Evolutionary conservation across 2,888 invertebrate genomes (phyloP), one percentile per base, ranked within the genome.

Genomic region (Prosapia bicincta): DNA sequence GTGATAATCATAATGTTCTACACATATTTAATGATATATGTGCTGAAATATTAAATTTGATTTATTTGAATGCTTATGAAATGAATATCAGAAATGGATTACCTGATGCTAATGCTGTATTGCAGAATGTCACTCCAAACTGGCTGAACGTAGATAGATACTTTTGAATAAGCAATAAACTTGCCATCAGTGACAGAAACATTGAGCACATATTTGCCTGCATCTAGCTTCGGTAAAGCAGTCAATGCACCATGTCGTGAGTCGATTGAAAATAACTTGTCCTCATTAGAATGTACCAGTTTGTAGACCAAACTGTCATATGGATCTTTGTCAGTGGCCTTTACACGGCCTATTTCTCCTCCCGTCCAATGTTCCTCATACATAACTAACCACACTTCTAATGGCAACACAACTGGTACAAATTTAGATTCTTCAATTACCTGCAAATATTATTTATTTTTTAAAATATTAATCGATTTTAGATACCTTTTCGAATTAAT

Each of bases 111-210:
- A 23, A 96, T 91, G 0, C 96, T 90, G 84, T 93, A 93, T 38
- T 92, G 91, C 15, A 97, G 87, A 91, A 95, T 93, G 79, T 93
- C 93, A 78, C 94, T 93, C 0, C 93, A 89, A 26, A 97, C 87
- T 0, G 93, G 87, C 78, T 91, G 90, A 0, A 97, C 94, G 76
- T 89, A 88, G 0, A 98, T 90, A 83, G 90, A 91, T 1, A 96
- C 91, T 43, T 90, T 87, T 0, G 94, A 90, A 83, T 89, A 91
- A 0, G 92, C 89, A 66, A 90, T 88, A 85, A 93, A 97, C 82
- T 97, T 95, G 5, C 97, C 97, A 85, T 98, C 98, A 30, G 92
- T 92, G 1, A 96, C 98, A 20, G 96, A 95, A 0, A 97, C 91
- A 85, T 97, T 98, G 6, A 98, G 84, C 13, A 90, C 88, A 85